Evolutionary conservation across 1,140 invertebrate species (phyloP).

Genomic region (Hyles euphorbiae): DNA sequence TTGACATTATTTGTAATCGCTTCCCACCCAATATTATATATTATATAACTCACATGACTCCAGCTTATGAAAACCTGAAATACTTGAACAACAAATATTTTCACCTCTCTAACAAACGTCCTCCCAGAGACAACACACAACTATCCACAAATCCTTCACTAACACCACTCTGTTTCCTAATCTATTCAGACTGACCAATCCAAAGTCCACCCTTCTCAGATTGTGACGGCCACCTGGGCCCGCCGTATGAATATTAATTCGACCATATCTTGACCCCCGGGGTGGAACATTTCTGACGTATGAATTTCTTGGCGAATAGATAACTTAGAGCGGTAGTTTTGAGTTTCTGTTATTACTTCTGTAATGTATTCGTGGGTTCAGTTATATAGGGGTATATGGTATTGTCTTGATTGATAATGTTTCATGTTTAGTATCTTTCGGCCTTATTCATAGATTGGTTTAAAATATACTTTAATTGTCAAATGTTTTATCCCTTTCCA

Average conservation of each 20-base stretch:
- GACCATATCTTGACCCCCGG: conserved; percentile 71
- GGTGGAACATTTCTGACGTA: conserved; percentile 60
- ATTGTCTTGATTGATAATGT: no score
- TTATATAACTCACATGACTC: no score
- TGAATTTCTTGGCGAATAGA: conserved; percentile 70
- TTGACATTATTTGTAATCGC: no score
- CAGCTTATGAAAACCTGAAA: no score
- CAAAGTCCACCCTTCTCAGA: conserved; percentile 68
- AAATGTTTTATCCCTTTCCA: no score
- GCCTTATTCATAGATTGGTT: no score
- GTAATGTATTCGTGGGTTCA: not conserved
- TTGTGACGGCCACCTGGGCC: conserved; percentile 70
- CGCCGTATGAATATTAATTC: conserved; percentile 74
- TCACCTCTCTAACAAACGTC: not conserved
- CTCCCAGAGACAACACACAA: conserved; percentile 20
- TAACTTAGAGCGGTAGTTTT: conserved; percentile 27
- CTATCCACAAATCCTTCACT: conserved; percentile 14
- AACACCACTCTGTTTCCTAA: conserved; percentile 18
- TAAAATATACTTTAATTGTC: no score
- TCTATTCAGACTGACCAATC: conserved; percentile 54
- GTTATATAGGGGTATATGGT: no score
- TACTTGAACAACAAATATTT: no score
- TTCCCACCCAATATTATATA: no score
- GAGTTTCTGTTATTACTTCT: not conserved
- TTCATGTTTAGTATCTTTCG: no score